Conservation (phyloP, 2,113 vertebrate genomes). For the Saiga tatarica region DNA sequence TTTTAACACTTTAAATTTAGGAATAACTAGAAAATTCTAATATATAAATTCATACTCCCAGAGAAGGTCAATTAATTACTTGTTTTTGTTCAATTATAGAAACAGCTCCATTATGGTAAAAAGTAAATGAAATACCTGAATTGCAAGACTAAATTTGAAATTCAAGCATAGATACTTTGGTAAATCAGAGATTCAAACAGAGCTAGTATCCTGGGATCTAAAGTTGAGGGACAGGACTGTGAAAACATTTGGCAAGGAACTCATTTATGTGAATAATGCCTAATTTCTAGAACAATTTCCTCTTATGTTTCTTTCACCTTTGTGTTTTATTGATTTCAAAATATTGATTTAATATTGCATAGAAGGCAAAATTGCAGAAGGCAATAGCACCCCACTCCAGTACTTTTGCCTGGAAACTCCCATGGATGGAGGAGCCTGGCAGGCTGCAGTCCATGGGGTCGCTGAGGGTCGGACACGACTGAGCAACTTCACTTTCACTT, state of each 20-base stretch:
- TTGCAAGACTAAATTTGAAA: background rate
- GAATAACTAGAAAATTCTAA: slow-evolving; percentile 29
- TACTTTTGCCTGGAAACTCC: no score
- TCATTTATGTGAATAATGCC: background rate
- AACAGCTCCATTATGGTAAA: background rate
- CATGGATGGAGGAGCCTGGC: no score
- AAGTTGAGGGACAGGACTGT: background rate
- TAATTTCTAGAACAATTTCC: background rate
- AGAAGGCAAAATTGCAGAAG: background rate
- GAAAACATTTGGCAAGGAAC: slow-evolving; percentile 39
- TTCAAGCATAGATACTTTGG: background rate
- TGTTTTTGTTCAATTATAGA: background rate
- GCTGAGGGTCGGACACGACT: no score
- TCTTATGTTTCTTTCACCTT: background rate
- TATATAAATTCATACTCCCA: background rate
- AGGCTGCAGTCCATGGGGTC: no score
- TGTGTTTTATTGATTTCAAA: slow-evolving; percentile 33
- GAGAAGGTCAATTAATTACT: background rate
- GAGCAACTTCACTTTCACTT: no score
- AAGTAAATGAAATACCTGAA: background rate
- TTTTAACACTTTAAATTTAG: slow-evolving; percentile 24
- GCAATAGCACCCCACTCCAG: no score
- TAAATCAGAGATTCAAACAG: background rate
- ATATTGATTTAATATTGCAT: background rate
- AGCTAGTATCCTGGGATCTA: background rate